Conservation (phyloP, 2,113 vertebrate genomes). For the Takifugu bimaculatus region DNA sequence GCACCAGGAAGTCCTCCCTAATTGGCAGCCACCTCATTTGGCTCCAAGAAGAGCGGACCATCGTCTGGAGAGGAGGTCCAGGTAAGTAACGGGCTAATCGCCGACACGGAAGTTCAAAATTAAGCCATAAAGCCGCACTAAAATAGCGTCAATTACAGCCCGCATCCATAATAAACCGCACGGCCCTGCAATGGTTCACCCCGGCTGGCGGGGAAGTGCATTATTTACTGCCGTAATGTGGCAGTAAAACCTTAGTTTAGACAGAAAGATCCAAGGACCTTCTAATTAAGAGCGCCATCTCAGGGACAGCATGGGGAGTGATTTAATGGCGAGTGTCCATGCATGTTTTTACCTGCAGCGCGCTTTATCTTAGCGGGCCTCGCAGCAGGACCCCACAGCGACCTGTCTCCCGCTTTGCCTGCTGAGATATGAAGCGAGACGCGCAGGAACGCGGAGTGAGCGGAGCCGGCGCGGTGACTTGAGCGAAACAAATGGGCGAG, state of each 20-base stretch:
- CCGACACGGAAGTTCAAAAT: conserved; percentile 54
- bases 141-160: conserved; percentile 64
- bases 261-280: conserved; percentile 53
- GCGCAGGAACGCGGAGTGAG: conserved; percentile 23
- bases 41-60: conserved; percentile 56
- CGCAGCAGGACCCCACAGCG: conserved; percentile 45
- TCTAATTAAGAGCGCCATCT: conserved; percentile 66
- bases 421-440: conserved; percentile 49
- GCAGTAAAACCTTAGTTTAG: conserved; percentile 56
- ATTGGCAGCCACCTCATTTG: conserved; percentile 73
- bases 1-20: conserved; percentile 60
- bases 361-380: conserved; percentile 48
- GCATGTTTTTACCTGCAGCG: conserved; percentile 56
- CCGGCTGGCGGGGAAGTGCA: conserved; percentile 13
- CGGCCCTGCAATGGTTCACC: conserved; percentile 32
- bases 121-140: conserved; percentile 48
- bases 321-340: conserved; percentile 59
- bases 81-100: conserved; percentile 68
- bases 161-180: conserved; percentile 52
- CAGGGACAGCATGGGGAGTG: conserved; percentile 50
- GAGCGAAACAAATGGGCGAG: conserved; percentile 47
- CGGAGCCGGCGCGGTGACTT: conserved; percentile 42
- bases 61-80: conserved; percentile 59
- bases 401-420: conserved; percentile 44
- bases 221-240: conserved; percentile 43